phyloP scores from a whole-genome alignment of 2,797 vertebrate species.

The Helarctos malayanus region DNA sequence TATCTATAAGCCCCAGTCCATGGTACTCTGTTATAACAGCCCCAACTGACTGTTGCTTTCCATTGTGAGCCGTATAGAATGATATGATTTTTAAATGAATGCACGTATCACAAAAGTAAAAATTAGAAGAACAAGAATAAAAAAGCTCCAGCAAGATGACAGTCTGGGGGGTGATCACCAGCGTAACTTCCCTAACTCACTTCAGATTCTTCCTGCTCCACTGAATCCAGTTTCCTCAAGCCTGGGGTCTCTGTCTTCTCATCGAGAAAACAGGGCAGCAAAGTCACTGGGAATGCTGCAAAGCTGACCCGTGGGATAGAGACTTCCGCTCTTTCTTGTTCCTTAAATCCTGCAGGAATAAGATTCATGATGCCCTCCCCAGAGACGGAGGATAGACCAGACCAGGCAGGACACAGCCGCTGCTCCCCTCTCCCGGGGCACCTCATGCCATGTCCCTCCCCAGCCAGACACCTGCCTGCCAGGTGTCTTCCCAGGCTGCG shows the following conservation, averaged over 20 bases:
- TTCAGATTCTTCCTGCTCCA: not conserved
- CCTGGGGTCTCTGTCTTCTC: not conserved
- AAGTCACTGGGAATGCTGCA: not conserved
- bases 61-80: not conserved
- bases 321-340: not conserved
- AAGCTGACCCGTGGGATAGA: not conserved
- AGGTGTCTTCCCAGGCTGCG: not conserved
- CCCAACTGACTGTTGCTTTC: not conserved
- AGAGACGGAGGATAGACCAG: not conserved
- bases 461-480: not conserved
- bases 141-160: not conserved
- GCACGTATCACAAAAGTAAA: not conserved
- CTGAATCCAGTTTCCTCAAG: not conserved
- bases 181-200: not conserved
- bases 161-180: fast-evolving
- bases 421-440: fast-evolving
- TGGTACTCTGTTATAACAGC: not conserved
- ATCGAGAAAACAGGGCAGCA: not conserved
- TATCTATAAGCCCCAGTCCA: not conserved
- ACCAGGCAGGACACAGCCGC: not conserved
- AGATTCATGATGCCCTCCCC: no score
- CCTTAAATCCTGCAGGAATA: not conserved
- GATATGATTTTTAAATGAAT: not conserved
- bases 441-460: not conserved
- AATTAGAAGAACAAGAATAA: not conserved